Base-by-base conservation (phyloP, 2,797 vertebrate genomes). In the Apogon hyalosoma region DNA sequence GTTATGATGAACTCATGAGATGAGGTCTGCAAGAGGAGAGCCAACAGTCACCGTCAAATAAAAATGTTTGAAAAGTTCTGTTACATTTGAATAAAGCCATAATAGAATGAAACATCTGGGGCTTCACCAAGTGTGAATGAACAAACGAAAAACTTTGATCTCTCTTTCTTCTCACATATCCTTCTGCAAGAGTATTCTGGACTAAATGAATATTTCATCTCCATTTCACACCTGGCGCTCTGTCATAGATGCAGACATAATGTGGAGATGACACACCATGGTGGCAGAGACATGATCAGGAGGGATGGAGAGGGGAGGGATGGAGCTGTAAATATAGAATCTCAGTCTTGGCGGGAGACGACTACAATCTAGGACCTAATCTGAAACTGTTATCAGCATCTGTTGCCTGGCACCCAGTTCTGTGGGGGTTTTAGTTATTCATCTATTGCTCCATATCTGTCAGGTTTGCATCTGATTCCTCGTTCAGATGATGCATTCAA, bases 361-460 rank as follows among this genome's bases (percentile, higher is more conserved):
- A 40, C 70, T 52, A 88, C 86, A 92, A 92, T 92, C 87, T 85
- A 71, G 73, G 75, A 83, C 79, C 77, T 91, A 88, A 92, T 92
- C 88, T 87, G 82, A 85, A 64, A 79, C 77, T 70, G 85, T 86
- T 91, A 90, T 90, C 89, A 85, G 87, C 85, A 90, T 91, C 90
- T 92, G 90, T 92, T 90, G 85, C 87, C 83, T 91, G 90, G 89
- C 90, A 88, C 80, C 86, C 74, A 50, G 66, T 88, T 86, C 80
- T 85, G 73, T 76, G 77, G 82, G 74, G 79, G 52, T 18, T 80
- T 84, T 75, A 79, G 73, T 84, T 85, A 86, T 92, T 90, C 86
- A 88, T 90, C 88, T 77, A 80, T 77, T 71, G 68, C 82, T 90
- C 69, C 72, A 84, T 90, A 87, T 90, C 84, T 86, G 75, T 90